Base-by-base conservation (phyloP, 1,140 invertebrate species). In the Macrocentrus cingulum region DNA sequence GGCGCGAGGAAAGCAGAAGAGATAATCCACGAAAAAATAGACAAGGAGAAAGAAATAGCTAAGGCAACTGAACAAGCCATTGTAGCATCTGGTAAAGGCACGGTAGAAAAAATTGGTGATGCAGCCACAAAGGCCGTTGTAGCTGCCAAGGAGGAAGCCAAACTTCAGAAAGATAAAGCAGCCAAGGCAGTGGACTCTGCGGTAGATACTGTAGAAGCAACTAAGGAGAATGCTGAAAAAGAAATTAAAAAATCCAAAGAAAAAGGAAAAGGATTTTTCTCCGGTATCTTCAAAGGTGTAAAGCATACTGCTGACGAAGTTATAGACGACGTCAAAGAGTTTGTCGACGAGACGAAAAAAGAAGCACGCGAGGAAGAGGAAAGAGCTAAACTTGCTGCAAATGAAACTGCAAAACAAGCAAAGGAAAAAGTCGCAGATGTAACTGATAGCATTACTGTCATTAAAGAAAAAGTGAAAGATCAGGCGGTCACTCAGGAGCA, bases 161-260 rank as follows among this genome's bases (percentile, higher is more conserved):
- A 61, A n/a, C n/a, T n/a, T 0, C 36, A 19, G 0, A 60, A 50
- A 20, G 55, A 65, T 1, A 63, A 70, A 44, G 16, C 50, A 1
- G 7, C 53, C 0, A 6, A 13, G 16, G 20, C n/a, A 15, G 51
- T 23, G 2, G 51, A 29, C 5, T 13, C 51, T n/a, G 22, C 13
- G 19, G 13, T n/a, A 11, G 56, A 52, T 13, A 36, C 48, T 1
- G 22, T 23, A 19, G 59, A 60, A 19, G n/a, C 39, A 5, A 9
- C 25, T 0, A 60, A 60, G 11, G 41, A 59, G 36, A 66, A 54
- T 42, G 37, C 46, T 3, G 60, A 15, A 1, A 50, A 57, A 20
- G 61, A 62, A 22, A 5, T 61, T 0, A 67, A 71, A 15, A 62
- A 59, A 37, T 48, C 57, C 0, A 73, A 74, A 13, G 74, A 73